Conservation (phyloP, 2,113 vertebrate species). For the Cercocebus atys region DNA sequence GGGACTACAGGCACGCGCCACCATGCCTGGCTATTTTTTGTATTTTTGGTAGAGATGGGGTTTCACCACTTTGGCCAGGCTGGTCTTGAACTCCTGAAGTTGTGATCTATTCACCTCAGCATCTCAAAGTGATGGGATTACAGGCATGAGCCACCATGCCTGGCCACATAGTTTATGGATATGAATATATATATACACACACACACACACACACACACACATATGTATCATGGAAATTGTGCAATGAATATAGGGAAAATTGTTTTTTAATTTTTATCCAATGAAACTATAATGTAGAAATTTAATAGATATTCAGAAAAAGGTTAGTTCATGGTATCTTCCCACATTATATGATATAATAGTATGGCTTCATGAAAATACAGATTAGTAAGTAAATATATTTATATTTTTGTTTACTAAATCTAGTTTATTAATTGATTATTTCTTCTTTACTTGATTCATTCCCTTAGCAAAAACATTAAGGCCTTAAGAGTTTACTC, state of each 20-base stretch:
- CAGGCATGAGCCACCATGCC: too few species aligned
- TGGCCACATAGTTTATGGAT: too few species aligned
- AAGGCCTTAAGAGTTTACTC: background rate
- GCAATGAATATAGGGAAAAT: background rate
- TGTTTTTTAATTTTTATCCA: background rate
- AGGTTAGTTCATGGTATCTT: rapidly evolving
- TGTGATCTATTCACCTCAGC: too few species aligned
- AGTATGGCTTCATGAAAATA: background rate
- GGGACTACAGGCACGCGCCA: too few species aligned
- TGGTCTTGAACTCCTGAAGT: too few species aligned
- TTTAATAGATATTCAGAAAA: background rate
- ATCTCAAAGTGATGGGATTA: too few species aligned
- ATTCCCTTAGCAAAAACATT: background rate
- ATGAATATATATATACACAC: background rate
- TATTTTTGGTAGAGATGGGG: too few species aligned
- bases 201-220: background rate
- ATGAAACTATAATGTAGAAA: background rate
- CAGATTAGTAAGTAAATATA: too few species aligned
- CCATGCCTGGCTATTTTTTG: too few species aligned
- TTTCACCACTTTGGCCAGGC: too few species aligned
- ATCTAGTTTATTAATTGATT: background rate
- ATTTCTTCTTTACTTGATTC: background rate
- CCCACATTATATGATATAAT: background rate
- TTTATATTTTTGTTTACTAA: background rate
- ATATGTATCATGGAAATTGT: background rate